Percentiles rank a stretch among this genome's conserved stretches.
These are phyloP conservation scores for Allenopithecus nigroviridis DNA, from an alignment of 2,797 vertebrate species.

Conservation along the genomic window DNA sequence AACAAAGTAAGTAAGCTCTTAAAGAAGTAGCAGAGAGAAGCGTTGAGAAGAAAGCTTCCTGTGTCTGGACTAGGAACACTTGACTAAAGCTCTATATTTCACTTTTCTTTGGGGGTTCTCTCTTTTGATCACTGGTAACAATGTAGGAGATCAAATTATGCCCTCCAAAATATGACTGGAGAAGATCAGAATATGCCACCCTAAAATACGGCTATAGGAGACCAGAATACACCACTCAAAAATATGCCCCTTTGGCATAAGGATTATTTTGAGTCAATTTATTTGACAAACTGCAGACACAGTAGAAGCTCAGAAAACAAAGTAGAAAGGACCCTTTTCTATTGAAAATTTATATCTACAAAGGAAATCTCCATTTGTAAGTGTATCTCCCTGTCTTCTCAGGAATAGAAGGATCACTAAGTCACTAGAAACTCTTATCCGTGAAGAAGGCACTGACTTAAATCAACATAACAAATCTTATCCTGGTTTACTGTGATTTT, in stretches of 20 bases:
- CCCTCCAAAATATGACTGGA: not conserved
- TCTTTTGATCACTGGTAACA: not conserved
- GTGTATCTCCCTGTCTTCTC: not conserved
- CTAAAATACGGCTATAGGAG: not conserved
- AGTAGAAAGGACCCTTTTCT: not conserved
- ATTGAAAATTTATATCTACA: not conserved
- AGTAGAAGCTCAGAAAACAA: not conserved
- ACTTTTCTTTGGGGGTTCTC: not conserved
- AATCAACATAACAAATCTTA: not conserved
- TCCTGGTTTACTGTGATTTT: not conserved
- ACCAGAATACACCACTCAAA: not conserved
- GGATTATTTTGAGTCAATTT: not conserved
- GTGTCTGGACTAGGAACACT: not conserved
- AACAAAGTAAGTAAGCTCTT: not conserved
- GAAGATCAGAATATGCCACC: not conserved
- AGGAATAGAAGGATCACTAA: not conserved
- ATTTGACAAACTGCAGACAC: not conserved
- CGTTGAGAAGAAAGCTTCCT: not conserved
- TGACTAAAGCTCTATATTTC: not conserved
- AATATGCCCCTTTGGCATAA: not conserved
- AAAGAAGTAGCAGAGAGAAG: not conserved
- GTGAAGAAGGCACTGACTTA: not conserved
- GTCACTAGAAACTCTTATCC: too few relatives aligned
- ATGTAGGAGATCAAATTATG: not conserved
- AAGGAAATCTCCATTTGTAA: not conserved